phyloP scores from a whole-genome alignment of 92 coral and sea anemone species.

The Heliopora coerulea region DNA sequence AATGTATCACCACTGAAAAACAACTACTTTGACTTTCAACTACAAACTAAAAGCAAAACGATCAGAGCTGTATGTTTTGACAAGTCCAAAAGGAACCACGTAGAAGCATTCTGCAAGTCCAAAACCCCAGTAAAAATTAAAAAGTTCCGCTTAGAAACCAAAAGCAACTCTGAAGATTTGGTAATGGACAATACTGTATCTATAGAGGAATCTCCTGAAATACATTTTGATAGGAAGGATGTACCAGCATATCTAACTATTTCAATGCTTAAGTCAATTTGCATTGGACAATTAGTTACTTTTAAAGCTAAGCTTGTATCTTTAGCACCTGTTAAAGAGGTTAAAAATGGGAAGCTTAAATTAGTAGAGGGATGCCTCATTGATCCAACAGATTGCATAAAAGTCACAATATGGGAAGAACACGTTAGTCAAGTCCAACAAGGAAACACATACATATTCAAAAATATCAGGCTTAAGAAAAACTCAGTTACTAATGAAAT shows the following conservation, averaged over 20 bases:
- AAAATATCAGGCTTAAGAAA: slow-evolving; percentile 53
- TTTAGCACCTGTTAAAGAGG: slow-evolving; percentile 28
- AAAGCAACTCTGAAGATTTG: slow-evolving; percentile 48
- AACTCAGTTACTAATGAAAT: slow-evolving; percentile 13
- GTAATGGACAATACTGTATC: slow-evolving; percentile 48
- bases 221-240: slow-evolving; percentile 36
- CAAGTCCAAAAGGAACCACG: slow-evolving; percentile 48
- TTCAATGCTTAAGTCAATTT: slow-evolving; percentile 14
- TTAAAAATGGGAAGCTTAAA: slow-evolving; percentile 18
- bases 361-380: slow-evolving; percentile 32
- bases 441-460: slow-evolving; percentile 4
- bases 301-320: slow-evolving; percentile 43
- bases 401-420: slow-evolving; percentile 47
- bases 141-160: slow-evolving; percentile 50
- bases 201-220: slow-evolving; percentile 24
- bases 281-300: slow-evolving; percentile 48
- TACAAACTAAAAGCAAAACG: slow-evolving; percentile 45
- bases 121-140: slow-evolving; percentile 56
- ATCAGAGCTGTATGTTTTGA: slow-evolving; percentile 54
- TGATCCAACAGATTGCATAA: slow-evolving; percentile 46
- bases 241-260: slow-evolving; percentile 37
- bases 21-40: slow-evolving; percentile 50
- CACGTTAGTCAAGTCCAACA: slow-evolving; percentile 5
- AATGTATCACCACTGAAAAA: slow-evolving; percentile 48
- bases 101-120: slow-evolving; percentile 18